phyloP scores from a whole-genome alignment of 2,113 vertebrate species.

The Pyrgilauda ruficollis region DNA sequence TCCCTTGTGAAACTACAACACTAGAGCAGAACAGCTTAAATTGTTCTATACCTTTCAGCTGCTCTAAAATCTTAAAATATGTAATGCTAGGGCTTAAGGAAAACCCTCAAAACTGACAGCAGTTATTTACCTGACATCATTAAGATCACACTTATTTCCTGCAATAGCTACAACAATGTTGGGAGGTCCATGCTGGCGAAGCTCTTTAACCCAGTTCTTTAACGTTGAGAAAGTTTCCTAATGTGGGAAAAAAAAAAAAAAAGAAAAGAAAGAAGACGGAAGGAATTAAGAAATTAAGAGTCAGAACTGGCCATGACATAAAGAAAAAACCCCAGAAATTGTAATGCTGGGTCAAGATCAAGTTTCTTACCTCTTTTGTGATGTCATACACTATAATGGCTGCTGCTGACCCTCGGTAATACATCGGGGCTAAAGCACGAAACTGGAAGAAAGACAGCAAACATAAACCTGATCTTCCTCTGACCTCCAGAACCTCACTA shows the following conservation, averaged over 20 bases:
- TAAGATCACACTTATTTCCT: slow-evolving; percentile 96
- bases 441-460: slow-evolving; percentile 76
- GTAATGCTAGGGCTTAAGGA: background rate
- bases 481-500: background rate
- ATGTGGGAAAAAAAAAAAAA: background rate
- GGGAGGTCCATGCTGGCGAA: slow-evolving; percentile 93
- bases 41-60: background rate
- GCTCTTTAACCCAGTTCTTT: slow-evolving; percentile 98
- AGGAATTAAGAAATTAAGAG: background rate
- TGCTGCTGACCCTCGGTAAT: slow-evolving; percentile 96
- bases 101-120: background rate
- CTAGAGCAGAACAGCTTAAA: background rate
- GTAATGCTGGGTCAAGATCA: background rate
- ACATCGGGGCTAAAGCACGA: slow-evolving; percentile 96
- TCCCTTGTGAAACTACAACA: background rate
- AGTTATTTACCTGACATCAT: slow-evolving; percentile 86
- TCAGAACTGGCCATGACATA: background rate
- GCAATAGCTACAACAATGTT: slow-evolving; percentile 97
- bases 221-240: slow-evolving; percentile 95
- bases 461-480: background rate
- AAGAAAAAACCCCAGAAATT: rapidly evolving
- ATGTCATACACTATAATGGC: slow-evolving; percentile 98
- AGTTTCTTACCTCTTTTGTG: slow-evolving; percentile 91
- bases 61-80: background rate
- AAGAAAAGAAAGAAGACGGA: background rate